These are phyloP conservation scores for Lampropteryx suffumata DNA, from an alignment of 2,888 invertebrate genomes.

Conservation along the genomic window DNA sequence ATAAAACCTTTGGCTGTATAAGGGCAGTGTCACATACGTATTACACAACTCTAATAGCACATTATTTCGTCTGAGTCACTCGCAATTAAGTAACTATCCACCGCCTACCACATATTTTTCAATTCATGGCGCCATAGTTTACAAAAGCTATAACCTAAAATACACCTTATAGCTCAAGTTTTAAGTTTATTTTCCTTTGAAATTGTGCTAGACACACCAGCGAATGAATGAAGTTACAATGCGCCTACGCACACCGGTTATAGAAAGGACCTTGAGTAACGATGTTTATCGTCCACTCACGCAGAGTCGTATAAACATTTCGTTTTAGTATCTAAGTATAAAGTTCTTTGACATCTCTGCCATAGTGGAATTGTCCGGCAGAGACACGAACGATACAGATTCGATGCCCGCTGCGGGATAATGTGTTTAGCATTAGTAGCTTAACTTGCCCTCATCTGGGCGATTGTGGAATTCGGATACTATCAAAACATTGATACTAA, in stretches of 20 bases:
- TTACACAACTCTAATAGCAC: conserved; percentile 31
- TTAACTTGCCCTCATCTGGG: too few species aligned
- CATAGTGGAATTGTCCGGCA: too few species aligned
- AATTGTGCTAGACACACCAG: conserved; percentile 7
- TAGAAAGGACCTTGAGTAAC: conserved; percentile 43
- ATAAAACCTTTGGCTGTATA: not conserved
- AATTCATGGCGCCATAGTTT: conserved; percentile 39
- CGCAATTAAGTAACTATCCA: conserved; percentile 43
- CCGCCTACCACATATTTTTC: conserved; percentile 54
- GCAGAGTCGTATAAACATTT: conserved; percentile 1
- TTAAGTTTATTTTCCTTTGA: conserved; percentile 1
- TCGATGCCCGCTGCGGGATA: too few species aligned
- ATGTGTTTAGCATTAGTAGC: too few species aligned
- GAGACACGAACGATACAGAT: too few species aligned
- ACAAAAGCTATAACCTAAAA: not conserved
- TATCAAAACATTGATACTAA: too few species aligned
- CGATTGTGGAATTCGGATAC: too few species aligned
- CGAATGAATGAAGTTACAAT: conserved; percentile 47
- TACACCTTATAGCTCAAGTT: not conserved
- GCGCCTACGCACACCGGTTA: conserved; percentile 47
- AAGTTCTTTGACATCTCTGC: too few species aligned
- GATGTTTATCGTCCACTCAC: conserved; percentile 32
- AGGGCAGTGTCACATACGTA: conserved; percentile 7
- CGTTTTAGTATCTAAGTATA: not conserved
- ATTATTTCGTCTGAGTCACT: conserved; percentile 45